Base-by-base conservation (phyloP, 2,888 invertebrate species). In the Resseliella maxima region DNA sequence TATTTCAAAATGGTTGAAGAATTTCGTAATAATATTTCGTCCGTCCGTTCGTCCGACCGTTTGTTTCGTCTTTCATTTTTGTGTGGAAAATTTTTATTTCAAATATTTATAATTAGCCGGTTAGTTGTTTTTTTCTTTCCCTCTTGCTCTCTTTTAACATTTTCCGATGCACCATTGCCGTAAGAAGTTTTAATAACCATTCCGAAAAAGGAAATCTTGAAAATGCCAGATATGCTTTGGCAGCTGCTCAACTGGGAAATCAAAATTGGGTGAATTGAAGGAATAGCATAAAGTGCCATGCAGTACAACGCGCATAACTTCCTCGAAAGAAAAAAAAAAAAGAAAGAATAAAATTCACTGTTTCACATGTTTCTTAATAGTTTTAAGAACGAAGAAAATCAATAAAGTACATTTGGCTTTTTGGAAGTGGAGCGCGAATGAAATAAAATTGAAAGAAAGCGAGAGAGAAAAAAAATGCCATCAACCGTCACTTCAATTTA, bases 161-260 rank as follows among this genome's bases (percentile, higher is more conserved):
- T 72, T 50, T 10, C 18, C 72, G 72, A 15, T 31, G 72, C 72
- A 72, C 59, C 59, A 24, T 72, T 50, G 41, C 12, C 59, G 24
- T 72, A 72, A 31, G 72, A 72, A 72, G 72, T 72, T 72, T 72
- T 72, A 72, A 72, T 72, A 72, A 72, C 72, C 31, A 0, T 50
- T 15, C 46, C 15, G 12, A 18, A 50, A 50, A 31, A 72, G 72
- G 72, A 72, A 72, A 72, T 72, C n/a, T 72, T 31, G 15, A 72
- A 59, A 72, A 72, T 72, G 72, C 72, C 72, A 59, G 59, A 59
- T 59, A 59, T 59, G 24, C 24, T 72, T 72, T 72, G 72, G 72
- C 72, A 72, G 72, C 72, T 72, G 72, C 72, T 31, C 72, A 72
- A 72, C 72, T 1, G 72, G 72, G 35, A 31, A 31, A 72, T n/a